A percentile compares a stretch with the other conserved stretches of the same genome.
Evolutionary conservation across 2,113 vertebrate genomes (phyloP).

Genomic region (Saimiri boliviensis): DNA sequence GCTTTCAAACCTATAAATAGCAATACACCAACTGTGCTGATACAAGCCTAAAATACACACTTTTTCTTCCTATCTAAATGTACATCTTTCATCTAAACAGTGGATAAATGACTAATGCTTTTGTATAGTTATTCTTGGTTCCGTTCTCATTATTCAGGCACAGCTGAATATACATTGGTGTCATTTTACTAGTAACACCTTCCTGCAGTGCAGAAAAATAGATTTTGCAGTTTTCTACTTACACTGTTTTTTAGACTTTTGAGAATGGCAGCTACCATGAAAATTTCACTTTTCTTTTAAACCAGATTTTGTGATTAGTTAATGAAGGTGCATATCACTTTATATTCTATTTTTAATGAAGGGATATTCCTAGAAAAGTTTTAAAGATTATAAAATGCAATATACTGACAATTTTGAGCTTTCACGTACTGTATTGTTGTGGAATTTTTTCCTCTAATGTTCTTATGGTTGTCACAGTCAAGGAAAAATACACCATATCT

Average conservation of each 20-base stretch:
- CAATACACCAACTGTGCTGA: background rate
- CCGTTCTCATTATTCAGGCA: conserved; percentile 17
- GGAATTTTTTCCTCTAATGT: background rate
- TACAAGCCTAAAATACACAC: background rate
- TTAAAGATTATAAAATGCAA: conserved; percentile 2
- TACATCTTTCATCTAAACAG: conserved; percentile 13
- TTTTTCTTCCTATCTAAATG: conserved; percentile 9
- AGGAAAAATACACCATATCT: background rate
- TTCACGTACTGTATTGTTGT: background rate
- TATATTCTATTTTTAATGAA: conserved; percentile 31
- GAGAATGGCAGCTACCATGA: conserved; percentile 5
- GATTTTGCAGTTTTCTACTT: conserved; percentile 29
- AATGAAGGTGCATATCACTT: conserved; percentile 14
- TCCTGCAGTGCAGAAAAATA: background rate
- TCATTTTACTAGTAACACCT: background rate
- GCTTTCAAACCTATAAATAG: conserved; percentile 40
- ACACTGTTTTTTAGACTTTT: background rate
- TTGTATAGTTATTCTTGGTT: conserved; percentile 39
- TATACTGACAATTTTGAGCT: background rate
- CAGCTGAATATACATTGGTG: background rate
- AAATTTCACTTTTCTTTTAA: background rate
- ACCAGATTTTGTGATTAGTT: conserved; percentile 4
- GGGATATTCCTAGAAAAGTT: background rate
- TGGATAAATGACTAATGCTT: conserved; percentile 39
- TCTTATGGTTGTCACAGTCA: background rate